Evolutionary conservation across 2,888 invertebrate genomes (phyloP).

Genomic region (Clostera curtula): DNA sequence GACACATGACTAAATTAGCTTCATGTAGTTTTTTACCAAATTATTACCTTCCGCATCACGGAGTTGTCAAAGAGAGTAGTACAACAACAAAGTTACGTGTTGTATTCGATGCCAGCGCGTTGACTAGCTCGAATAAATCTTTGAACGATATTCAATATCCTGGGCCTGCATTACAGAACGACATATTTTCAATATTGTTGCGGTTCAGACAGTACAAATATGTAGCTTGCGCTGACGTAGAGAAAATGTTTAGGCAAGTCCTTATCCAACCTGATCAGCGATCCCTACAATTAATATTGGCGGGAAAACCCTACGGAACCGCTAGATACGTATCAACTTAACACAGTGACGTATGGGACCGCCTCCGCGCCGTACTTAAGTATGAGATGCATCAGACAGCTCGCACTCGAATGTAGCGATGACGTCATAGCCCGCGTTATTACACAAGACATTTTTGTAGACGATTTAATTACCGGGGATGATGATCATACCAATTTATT

Average conservation of each 20-base stretch:
- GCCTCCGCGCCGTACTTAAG: too few relatives aligned
- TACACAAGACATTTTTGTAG: too few relatives aligned
- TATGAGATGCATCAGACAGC: too few relatives aligned
- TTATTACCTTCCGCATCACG: conserved; percentile 6
- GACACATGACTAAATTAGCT: conserved; percentile 4
- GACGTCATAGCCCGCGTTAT: too few relatives aligned
- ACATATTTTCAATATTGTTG: conserved; percentile 13
- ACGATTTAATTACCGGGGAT: too few relatives aligned
- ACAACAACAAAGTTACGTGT: conserved; percentile 7
- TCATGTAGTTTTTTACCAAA: conserved; percentile 1
- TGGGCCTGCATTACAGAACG: conserved; percentile 14
- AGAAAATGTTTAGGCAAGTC: conserved; percentile 11
- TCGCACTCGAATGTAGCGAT: too few relatives aligned
- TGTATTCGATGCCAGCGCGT: conserved; percentile 12
- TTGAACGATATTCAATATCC: conserved; percentile 15
- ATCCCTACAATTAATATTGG: conserved; percentile 13
- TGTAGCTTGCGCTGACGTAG: conserved; percentile 11
- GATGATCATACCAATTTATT: too few relatives aligned
- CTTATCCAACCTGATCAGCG: conserved; percentile 8
- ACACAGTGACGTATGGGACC: too few relatives aligned
- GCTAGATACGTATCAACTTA: too few relatives aligned
- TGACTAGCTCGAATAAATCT: conserved; percentile 11
- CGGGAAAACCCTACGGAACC: conserved; percentile 6
- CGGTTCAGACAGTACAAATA: conserved; percentile 14
- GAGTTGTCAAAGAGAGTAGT: conserved; percentile 2